Evolutionary conservation across 2,888 invertebrate genomes (phyloP), one percentile per base, ranked within the genome.

Genomic region (Calephelis perditalis): DNA sequence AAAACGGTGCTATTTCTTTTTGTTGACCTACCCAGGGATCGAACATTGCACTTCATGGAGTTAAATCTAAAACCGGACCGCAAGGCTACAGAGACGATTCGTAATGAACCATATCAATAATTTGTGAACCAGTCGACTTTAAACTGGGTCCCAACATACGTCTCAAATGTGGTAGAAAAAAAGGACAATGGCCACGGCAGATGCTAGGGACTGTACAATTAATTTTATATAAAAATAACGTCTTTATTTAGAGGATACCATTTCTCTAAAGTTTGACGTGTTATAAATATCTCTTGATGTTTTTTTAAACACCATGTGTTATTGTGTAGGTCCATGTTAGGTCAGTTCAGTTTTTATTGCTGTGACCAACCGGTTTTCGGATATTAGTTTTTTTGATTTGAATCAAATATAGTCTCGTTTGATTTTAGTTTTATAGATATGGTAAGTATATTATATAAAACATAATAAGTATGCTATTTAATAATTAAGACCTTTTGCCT

Each of bases 241-340:
- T 86, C 89, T 89, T 85, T 86, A 89, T 90, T 77, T 65, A 71
- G 73, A 87, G 87, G 89, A 88, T 87, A 79, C 85, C 84, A 88
- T 90, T 86, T 82, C 85, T 89, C 81, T 76, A 79, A 79, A 77
- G 84, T 87, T 84, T 87, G 88, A 88, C 87, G 85, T 79, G 85
- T 84, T 87, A 87, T 88, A 87, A 82, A 88, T 87, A 87, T 86
- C 81, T 81, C 80, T 79, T 75, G 78, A 75, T 74, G 73, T 73
- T 73, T 79, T 83, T 82, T 82, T 81, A 67, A 68, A 69, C 74
- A 63, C 49, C 49, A 49, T 49, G 26, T 49, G 49, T 35, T 49
- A 26, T 47, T 47, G 15, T 49, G 10, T 12, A 26, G 49, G 49
- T 6, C 26, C 49, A 26, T 26, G 12, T 52, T 52, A 26, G 49